phyloP scores from a whole-genome alignment of 2,113 vertebrate species.

The Ranitomeya variabilis region DNA sequence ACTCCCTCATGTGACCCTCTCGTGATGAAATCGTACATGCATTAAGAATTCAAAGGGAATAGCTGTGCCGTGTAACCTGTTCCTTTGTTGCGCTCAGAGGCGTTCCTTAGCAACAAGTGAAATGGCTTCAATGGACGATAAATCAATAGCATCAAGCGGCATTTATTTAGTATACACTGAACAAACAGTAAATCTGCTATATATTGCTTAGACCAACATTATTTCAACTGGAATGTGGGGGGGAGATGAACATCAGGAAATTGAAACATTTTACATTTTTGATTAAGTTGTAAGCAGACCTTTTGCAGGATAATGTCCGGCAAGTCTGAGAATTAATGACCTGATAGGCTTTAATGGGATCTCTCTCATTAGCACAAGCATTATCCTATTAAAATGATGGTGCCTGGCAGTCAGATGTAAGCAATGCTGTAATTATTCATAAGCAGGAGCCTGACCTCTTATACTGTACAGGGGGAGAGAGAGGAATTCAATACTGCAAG shows the following conservation, averaged over 20 bases:
- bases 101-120: conserved; percentile 39
- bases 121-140: not conserved
- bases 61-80: not conserved
- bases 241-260: not conserved
- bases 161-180: not conserved
- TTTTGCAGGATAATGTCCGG: conserved; percentile 47
- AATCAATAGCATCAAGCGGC: conserved; percentile 23
- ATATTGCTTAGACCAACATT: not conserved
- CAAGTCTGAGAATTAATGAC: conserved; percentile 40
- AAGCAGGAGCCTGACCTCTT: conserved; percentile 34
- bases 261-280: conserved; percentile 27
- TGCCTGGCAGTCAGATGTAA: conserved; percentile 43
- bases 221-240: not conserved
- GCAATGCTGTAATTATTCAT: conserved; percentile 34
- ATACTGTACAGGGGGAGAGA: conserved; percentile 1
- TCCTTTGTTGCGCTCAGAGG: not conserved
- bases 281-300: conserved; percentile 41
- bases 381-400: conserved; percentile 50
- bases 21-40: not conserved
- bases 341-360: conserved; percentile 36
- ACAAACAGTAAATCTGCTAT: not conserved
- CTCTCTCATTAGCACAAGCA: conserved; percentile 48
- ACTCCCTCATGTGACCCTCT: not conserved
- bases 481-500: conserved; percentile 8
- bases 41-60: conserved; percentile 14